These are phyloP conservation scores for Campoplex capitator DNA, from an alignment of 2,888 invertebrate genomes.

Conservation along the genomic window DNA sequence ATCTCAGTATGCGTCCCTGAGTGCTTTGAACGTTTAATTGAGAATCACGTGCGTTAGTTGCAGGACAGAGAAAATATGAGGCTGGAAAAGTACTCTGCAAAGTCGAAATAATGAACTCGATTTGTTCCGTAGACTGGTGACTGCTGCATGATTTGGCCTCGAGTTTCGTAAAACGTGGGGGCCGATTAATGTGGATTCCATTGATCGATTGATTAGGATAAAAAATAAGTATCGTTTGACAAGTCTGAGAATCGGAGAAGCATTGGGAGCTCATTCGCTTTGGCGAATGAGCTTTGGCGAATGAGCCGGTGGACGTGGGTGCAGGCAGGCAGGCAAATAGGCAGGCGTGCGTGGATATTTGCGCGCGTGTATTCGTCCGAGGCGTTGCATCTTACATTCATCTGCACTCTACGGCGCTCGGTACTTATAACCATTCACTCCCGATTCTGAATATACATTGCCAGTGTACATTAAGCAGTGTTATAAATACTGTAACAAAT, in stretches of 20 bases:
- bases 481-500: conserved; percentile 52
- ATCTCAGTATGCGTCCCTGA: no score
- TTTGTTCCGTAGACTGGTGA: no score
- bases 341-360: neutral
- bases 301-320: neutral
- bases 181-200: neutral
- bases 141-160: neutral
- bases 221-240: neutral
- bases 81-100: no score
- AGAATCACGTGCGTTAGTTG: no score
- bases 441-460: conserved; percentile 12
- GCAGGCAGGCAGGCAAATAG: neutral
- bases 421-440: conserved; percentile 49
- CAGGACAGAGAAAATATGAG: no score
- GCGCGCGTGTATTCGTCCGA: neutral
- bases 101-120: no score
- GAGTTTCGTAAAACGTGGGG: neutral
- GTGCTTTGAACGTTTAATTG: no score
- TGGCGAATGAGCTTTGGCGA: neutral
- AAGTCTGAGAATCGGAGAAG: conserved; percentile 45
- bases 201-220: conserved; percentile 39
- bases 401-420: conserved; percentile 12
- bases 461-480: conserved; percentile 18
- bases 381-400: neutral
- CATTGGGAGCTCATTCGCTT: conserved; percentile 15